phyloP scores from a whole-genome alignment of 2,113 vertebrate species.

The Gallinago media region DNA sequence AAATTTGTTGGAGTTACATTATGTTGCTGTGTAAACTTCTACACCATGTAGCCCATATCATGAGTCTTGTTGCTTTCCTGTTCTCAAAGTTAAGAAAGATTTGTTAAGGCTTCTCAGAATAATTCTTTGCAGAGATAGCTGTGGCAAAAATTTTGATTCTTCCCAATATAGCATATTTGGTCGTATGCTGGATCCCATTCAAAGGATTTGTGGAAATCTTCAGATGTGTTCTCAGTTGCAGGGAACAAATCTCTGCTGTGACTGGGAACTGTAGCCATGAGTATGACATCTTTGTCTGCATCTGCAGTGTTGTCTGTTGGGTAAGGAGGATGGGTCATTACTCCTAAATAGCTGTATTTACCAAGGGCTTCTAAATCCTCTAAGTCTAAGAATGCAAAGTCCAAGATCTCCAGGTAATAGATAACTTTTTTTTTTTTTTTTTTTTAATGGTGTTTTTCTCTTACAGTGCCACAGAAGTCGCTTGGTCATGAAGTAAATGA shows the following conservation, averaged over 20 bases:
- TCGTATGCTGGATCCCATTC: not conserved
- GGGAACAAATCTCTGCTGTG: not conserved
- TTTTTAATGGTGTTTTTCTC: not conserved
- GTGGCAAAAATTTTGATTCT: not conserved
- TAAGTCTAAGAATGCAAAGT: not conserved
- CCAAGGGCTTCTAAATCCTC: not conserved
- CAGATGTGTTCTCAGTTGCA: not conserved
- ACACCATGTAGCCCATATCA: not conserved
- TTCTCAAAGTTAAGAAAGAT: not conserved
- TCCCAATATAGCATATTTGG: fast-evolving
- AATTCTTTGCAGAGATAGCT: not conserved
- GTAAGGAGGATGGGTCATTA: not conserved
- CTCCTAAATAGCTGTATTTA: not conserved
- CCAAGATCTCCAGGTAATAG: not conserved
- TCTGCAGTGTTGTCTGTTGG: not conserved
- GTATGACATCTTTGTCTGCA: not conserved
- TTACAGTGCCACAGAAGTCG: slow-evolving; percentile 91
- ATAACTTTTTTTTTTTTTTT: not conserved
- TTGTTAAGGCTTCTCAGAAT: not conserved
- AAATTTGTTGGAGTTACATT: not conserved
- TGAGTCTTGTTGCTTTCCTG: not conserved
- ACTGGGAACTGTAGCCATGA: not conserved
- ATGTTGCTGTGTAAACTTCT: not conserved
- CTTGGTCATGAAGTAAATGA: slow-evolving; percentile 96
- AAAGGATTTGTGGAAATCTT: not conserved